Base-by-base conservation (phyloP, 2,888 invertebrate species). In the Lasius platythorax region DNA sequence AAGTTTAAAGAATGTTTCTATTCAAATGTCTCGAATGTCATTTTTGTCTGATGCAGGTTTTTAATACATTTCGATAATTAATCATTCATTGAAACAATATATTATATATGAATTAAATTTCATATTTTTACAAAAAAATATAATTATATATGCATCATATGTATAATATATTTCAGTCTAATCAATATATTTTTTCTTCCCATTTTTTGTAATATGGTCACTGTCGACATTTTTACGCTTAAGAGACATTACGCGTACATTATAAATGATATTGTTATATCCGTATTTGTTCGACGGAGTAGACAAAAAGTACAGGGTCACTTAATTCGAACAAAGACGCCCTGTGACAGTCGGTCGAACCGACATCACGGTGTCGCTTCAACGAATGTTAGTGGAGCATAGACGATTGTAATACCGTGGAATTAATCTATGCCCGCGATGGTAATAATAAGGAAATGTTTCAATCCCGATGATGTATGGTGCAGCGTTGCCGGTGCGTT, bases 401-500 rank as follows among this genome's bases (percentile, higher is more conserved):
- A 82, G 86, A 85, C 87, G 82, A 84, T 91, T 90, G 93, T 93
- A 93, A 94, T 93, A 91, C 93, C 91, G 87, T 92, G 91, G 92
- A 94, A 95, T 95, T 94, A 95, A 95, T 95, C 94, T 93, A 94
- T 93, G 93, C 93, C 93, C 93, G 93, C 93, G 93, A 93, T 91
- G 93, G 93, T 95, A 94, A 94, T 94, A 95, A 94, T 94, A 94
- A 94, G 94, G 94, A 95, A 95, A 95, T 94, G 94, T 95, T 94
- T 95, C 94, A 94, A 95, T 95, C 94, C 91, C 91, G 92, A 91
- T 94, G 94, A 94, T 94, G 94, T 94, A 94, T 94, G 92, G 87
- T 67, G 85, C 88, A 86, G 84, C 86, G 84, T 83, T 75, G 74
- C 82, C 79, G 74, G 85, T 78, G 85, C 86, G 90, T 88, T 83